phyloP scores from a whole-genome alignment of 2,113 vertebrate genomes.

The Accipiter virgatus region DNA sequence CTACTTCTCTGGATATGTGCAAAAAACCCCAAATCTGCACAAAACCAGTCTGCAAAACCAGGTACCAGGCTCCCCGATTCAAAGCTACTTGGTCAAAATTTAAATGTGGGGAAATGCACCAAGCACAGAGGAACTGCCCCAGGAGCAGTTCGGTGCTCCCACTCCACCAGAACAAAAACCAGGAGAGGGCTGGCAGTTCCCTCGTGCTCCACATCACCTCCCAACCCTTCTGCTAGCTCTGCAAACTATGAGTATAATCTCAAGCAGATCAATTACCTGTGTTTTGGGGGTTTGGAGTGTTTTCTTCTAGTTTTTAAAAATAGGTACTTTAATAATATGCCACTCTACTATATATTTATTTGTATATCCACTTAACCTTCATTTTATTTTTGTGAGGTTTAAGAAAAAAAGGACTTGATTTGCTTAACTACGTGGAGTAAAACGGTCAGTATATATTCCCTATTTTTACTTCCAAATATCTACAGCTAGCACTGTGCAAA shows the following conservation, averaged over 20 bases:
- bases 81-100: too few species aligned
- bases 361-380: background rate
- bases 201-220: background rate
- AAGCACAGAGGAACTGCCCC: background rate
- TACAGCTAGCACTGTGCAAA: background rate
- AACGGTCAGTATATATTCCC: background rate
- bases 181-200: background rate
- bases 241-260: rapidly evolving
- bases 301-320: background rate
- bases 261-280: background rate
- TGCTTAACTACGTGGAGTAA: background rate
- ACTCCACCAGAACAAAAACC: background rate
- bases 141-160: background rate
- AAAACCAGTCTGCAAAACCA: background rate
- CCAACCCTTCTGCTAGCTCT: background rate
- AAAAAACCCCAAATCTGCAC: background rate
- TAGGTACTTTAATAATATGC: background rate
- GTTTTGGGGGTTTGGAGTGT: background rate
- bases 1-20: background rate
- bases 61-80: background rate
- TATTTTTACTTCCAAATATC: background rate
- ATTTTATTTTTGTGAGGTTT: background rate
- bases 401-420: background rate
- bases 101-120: background rate
- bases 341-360: background rate